Evolutionary conservation across 2,888 invertebrate species (phyloP).

Genomic region (Calliopum simillimum): DNA sequence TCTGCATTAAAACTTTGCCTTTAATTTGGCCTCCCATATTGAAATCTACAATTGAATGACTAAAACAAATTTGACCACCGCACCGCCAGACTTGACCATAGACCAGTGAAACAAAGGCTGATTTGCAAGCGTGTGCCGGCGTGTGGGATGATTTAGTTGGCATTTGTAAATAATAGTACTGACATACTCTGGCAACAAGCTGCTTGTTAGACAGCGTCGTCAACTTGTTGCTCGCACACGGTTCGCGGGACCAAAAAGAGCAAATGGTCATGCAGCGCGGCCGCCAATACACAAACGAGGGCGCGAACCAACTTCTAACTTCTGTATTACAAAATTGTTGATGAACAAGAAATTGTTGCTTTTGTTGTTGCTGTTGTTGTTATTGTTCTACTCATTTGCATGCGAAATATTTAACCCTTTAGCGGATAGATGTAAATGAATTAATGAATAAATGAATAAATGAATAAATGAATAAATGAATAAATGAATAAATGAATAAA

Average conservation of each 20-base stretch:
- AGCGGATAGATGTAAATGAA: no score
- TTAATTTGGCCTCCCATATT: background rate
- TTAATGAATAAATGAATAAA: no score
- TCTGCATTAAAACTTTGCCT: background rate
- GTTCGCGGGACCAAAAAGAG: no score
- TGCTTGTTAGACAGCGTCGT: constrained; percentile 46
- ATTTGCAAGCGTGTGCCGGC: background rate
- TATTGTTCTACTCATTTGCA: no score
- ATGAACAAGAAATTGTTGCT: background rate
- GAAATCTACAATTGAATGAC: background rate
- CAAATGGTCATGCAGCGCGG: background rate
- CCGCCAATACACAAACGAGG: background rate
- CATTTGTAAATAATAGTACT: constrained; percentile 44
- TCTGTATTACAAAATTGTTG: background rate
- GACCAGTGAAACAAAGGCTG: no score
- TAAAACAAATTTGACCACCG: no score
- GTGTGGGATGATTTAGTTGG: constrained; percentile 3
- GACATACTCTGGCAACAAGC: constrained; percentile 32
- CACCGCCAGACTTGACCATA: no score
- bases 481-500: no score
- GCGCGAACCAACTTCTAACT: constrained; percentile 10
- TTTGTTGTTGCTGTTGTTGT: background rate
- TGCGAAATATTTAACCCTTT: no score
- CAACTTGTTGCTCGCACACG: constrained; percentile 42
- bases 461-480: no score